Evolutionary conservation across 2,797 vertebrate species (phyloP).

Genomic region (Protonibea diacanthus): DNA sequence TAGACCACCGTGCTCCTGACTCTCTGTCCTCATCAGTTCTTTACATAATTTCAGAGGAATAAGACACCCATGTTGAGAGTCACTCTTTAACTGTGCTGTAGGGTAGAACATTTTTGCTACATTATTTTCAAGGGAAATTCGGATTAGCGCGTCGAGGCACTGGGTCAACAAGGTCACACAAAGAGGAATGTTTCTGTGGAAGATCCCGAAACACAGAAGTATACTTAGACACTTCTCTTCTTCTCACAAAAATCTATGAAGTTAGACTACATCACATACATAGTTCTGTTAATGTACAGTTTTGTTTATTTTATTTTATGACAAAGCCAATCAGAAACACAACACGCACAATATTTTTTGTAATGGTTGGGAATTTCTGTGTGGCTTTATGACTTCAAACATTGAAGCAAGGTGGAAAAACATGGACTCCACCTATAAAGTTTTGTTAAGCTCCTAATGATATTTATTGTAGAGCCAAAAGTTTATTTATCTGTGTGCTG

Average conservation of each 20-base stretch:
- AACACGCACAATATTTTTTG: background rate
- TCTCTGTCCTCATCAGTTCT: slow-evolving; percentile 30
- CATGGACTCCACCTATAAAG: slow-evolving; percentile 2
- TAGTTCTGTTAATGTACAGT: background rate
- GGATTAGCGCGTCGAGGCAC: slow-evolving; percentile 16
- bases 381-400: slow-evolving; percentile 33
- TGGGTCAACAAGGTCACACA: slow-evolving; percentile 47
- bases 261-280: background rate
- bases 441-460: background rate
- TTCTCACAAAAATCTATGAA: slow-evolving; percentile 8
- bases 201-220: slow-evolving; percentile 42
- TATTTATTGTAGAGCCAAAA: background rate
- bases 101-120: slow-evolving; percentile 8
- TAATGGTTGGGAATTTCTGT: background rate
- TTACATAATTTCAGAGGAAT: slow-evolving; percentile 34
- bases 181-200: slow-evolving; percentile 41
- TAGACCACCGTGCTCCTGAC: slow-evolving; percentile 34
- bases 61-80: slow-evolving; percentile 8
- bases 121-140: slow-evolving; percentile 40
- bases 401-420: slow-evolving; percentile 21
- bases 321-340: background rate
- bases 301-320: background rate
- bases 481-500: background rate
- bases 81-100: slow-evolving; percentile 8
- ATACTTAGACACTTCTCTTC: slow-evolving; percentile 23